Evolutionary conservation across 1,140 invertebrate species (phyloP).

Genomic region (Stenopsyche tienmushanensis): DNA sequence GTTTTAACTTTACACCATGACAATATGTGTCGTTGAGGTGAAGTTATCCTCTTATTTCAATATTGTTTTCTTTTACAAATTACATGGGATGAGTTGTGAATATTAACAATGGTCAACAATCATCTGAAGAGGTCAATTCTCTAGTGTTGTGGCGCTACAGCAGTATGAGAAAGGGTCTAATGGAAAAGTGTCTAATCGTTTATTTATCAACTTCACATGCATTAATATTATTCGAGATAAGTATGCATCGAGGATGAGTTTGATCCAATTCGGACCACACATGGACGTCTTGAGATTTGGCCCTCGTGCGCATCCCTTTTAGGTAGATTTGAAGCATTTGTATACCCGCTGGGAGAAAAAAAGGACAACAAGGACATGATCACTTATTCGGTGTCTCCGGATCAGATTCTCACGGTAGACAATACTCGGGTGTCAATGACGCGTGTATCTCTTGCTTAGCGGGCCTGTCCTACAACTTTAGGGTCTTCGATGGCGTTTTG

Average conservation of each 20-base stretch:
- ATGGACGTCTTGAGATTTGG: neutral
- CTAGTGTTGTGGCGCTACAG: no score
- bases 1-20: no score
- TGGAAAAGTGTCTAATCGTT: no score
- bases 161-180: no score
- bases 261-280: slow-evolving; percentile 11
- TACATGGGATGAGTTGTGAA: no score
- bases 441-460: slow-evolving; percentile 25
- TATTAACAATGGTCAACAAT: no score
- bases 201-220: no score
- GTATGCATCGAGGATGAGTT: neutral
- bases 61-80: no score
- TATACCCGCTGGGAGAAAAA: neutral
- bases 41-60: no score
- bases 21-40: neutral
- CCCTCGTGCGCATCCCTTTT: neutral
- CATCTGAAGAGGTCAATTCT: no score
- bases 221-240: no score
- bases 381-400: slow-evolving; percentile 7
- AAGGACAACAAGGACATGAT: neutral
- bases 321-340: no score
- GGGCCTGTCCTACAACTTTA: slow-evolving; percentile 22
- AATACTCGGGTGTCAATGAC: slow-evolving; percentile 30
- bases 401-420: slow-evolving; percentile 29
- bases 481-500: slow-evolving; percentile 4